A percentile compares a stretch with the other conserved stretches of the same genome.
These are phyloP conservation scores for Drosophila acutilabella DNA, from an alignment of 2,888 invertebrate species.

Conservation along the genomic window DNA sequence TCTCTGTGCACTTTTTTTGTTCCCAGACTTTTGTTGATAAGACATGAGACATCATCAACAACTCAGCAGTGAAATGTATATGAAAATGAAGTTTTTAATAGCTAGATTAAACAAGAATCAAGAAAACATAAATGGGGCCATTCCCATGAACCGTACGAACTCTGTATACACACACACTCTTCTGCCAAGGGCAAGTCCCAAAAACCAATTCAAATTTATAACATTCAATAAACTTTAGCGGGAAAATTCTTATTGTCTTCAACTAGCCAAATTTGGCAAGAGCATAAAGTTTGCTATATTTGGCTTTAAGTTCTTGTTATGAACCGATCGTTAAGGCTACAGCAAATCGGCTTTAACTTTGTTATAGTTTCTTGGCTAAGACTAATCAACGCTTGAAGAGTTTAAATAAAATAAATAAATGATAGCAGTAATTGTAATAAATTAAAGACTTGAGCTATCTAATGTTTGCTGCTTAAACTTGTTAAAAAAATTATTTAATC, in stretches of 20 bases:
- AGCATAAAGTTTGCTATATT: conserved; percentile 11
- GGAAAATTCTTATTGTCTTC: conserved; percentile 13
- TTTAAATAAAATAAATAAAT: too few species aligned
- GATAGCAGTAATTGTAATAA: too few species aligned
- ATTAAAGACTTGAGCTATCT: too few species aligned
- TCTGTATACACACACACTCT: conserved; percentile 1
- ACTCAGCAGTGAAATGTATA: conserved; percentile 38
- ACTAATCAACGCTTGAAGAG: too few species aligned
- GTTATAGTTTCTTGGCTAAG: too few species aligned
- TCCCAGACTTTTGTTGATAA: conserved; percentile 68
- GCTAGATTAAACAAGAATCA: conserved; percentile 33
- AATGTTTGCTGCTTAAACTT: too few species aligned
- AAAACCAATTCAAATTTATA: conserved; percentile 16
- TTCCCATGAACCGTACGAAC: conserved; percentile 17
- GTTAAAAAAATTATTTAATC: not conserved
- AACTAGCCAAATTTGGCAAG: conserved; percentile 7
- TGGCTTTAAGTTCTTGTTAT: conserved; percentile 1
- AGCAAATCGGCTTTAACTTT: not conserved
- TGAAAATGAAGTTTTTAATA: conserved; percentile 36
- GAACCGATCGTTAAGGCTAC: not conserved
- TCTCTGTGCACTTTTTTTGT: conserved; percentile 50
- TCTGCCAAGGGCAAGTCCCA: conserved; percentile 19
- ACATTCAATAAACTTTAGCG: conserved; percentile 7
- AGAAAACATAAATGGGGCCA: conserved; percentile 23
- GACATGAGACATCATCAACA: conserved; percentile 38